Percentiles rank a stretch among this genome's conserved stretches.
These are phyloP conservation scores for Eristalis arbustorum DNA, from an alignment of 2,888 invertebrate species.

Conservation along the genomic window DNA sequence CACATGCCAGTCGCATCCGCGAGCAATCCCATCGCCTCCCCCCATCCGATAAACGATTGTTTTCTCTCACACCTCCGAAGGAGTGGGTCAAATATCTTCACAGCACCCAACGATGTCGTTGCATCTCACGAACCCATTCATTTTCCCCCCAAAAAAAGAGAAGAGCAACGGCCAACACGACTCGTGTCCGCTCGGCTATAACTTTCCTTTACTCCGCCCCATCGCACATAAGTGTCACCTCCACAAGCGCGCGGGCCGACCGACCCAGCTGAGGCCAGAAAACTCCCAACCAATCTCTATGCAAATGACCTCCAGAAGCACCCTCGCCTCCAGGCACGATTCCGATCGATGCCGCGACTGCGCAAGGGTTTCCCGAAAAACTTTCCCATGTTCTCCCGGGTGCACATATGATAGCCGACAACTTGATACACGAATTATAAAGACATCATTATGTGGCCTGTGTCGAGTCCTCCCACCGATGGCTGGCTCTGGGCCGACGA, in stretches of 20 bases:
- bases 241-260: not conserved
- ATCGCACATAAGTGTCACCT: slow-evolving; percentile 47
- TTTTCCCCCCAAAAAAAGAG: not conserved
- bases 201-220: slow-evolving; percentile 31
- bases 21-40: not conserved
- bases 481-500: not conserved
- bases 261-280: not conserved
- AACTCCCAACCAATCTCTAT: slow-evolving; percentile 55
- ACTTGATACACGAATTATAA: slow-evolving; percentile 70
- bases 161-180: slow-evolving; percentile 8
- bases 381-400: slow-evolving; percentile 64
- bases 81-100: slow-evolving; percentile 64
- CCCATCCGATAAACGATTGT: slow-evolving; percentile 20
- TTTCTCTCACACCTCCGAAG: slow-evolving; percentile 34
- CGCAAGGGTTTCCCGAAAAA: slow-evolving; percentile 26
- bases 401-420: slow-evolving; percentile 64
- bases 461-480: not conserved
- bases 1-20: slow-evolving; percentile 13
- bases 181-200: slow-evolving; percentile 1
- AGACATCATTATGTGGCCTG: slow-evolving; percentile 65
- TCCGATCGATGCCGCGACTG: slow-evolving; percentile 58
- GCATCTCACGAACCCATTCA: slow-evolving; percentile 22
- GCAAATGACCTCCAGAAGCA: slow-evolving; percentile 65
- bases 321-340: slow-evolving; percentile 45
- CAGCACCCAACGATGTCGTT: slow-evolving; percentile 37